These are phyloP conservation scores for Cynodonichthys magdalenae DNA, from an alignment of 2,797 vertebrate genomes.

Conservation along the genomic window DNA sequence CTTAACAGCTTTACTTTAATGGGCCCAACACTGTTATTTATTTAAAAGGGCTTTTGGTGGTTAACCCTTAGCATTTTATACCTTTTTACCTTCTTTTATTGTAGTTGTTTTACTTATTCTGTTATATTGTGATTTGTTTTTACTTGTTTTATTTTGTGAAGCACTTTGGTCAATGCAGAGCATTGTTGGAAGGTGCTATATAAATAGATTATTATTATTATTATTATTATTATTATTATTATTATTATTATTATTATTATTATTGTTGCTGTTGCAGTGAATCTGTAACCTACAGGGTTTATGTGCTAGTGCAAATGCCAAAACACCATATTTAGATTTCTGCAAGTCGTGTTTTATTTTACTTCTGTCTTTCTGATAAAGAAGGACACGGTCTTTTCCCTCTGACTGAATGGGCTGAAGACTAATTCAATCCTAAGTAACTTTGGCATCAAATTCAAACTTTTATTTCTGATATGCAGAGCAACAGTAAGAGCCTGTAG, in stretches of 20 bases:
- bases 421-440: slow-evolving; percentile 53
- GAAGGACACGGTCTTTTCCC: slow-evolving; percentile 60
- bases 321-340: slow-evolving; percentile 75
- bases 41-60: too few relatives aligned
- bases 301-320: slow-evolving; percentile 69
- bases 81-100: too few relatives aligned
- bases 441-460: slow-evolving; percentile 32
- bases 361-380: slow-evolving; percentile 62
- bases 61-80: too few relatives aligned
- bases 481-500: slow-evolving; percentile 8
- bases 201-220: too few relatives aligned
- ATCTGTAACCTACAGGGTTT: slow-evolving; percentile 65
- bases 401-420: slow-evolving; percentile 54
- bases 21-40: slow-evolving; percentile 63
- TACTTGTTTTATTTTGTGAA: too few relatives aligned
- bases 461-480: slow-evolving; percentile 40
- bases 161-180: too few relatives aligned
- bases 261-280: slow-evolving; percentile 69
- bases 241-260: too few relatives aligned
- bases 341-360: slow-evolving; percentile 58
- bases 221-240: too few relatives aligned
- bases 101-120: too few relatives aligned
- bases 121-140: too few relatives aligned
- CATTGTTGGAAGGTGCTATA: too few relatives aligned
- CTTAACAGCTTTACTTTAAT: slow-evolving; percentile 74